These are phyloP conservation scores for Proteles cristata DNA, from an alignment of 2,113 vertebrate genomes.

Conservation along the genomic window DNA sequence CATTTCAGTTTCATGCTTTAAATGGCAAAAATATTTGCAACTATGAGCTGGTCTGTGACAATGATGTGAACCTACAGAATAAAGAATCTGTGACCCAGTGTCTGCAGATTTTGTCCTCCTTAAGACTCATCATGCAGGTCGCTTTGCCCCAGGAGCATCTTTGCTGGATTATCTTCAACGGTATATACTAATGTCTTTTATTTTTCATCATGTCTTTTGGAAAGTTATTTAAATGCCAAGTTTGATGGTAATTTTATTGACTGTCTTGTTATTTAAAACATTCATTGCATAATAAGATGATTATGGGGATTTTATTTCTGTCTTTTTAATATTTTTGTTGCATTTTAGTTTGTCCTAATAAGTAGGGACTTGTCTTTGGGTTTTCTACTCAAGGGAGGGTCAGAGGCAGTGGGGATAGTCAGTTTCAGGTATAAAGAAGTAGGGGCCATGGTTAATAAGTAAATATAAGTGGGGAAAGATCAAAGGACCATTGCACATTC, in stretches of 20 bases:
- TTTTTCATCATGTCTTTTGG: not conserved
- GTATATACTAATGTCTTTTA: constrained; percentile 76
- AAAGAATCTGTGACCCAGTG: constrained; percentile 86
- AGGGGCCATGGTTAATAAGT: not conserved
- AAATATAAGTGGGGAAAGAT: not conserved
- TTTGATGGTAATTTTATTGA: not conserved
- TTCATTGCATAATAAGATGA: not conserved
- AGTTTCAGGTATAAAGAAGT: not conserved
- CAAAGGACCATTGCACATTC: not conserved
- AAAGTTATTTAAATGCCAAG: not conserved
- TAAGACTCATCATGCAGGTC: constrained; percentile 89
- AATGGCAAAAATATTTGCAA: constrained; percentile 85
- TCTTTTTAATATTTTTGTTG: not conserved
- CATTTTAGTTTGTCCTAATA: not conserved
- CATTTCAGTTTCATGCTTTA: constrained; percentile 90
- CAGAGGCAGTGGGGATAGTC: not conserved
- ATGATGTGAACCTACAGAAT: constrained; percentile 82
- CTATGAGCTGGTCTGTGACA: constrained; percentile 88
- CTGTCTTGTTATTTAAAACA: not conserved
- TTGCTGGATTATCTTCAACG: constrained; percentile 92
- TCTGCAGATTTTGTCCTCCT: constrained; percentile 87
- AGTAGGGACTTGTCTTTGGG: not conserved
- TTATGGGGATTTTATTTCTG: not conserved
- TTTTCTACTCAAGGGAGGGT: not conserved
- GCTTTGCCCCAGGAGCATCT: constrained; percentile 89